Conservation (phyloP, 1,140 invertebrate genomes). For the Hetaerina americana region DNA sequence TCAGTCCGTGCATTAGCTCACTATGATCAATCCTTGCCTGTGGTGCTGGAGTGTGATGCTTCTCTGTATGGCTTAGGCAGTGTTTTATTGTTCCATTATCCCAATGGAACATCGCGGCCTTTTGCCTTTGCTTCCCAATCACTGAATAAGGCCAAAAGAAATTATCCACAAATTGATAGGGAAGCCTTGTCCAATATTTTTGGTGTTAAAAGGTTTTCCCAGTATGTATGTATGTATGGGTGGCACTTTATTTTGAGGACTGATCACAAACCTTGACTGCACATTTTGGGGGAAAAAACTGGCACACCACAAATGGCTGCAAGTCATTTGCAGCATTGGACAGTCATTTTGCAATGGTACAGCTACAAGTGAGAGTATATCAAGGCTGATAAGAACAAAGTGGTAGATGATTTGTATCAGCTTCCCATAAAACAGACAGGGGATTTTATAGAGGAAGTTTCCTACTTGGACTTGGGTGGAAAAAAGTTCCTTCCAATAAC, state of each 20-base stretch:
- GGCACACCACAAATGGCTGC: background rate
- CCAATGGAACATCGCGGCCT: slow-evolving; percentile 21
- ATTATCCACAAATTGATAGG: slow-evolving; percentile 36
- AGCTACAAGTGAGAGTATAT: background rate
- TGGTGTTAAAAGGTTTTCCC: slow-evolving; percentile 36
- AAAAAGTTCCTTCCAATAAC: background rate
- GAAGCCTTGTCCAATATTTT: slow-evolving; percentile 38
- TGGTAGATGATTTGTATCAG: too few species aligned
- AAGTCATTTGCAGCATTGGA: background rate
- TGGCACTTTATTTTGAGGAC: slow-evolving; percentile 31
- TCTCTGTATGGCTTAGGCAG: background rate
- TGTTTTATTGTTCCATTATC: background rate
- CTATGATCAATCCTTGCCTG: background rate
- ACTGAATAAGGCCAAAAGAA: slow-evolving; percentile 29
- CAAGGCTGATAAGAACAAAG: background rate
- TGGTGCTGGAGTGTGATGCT: background rate
- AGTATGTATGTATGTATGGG: slow-evolving; percentile 36
- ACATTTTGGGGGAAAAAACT: slow-evolving; percentile 26
- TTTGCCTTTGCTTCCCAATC: slow-evolving; percentile 32
- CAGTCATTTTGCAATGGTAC: background rate
- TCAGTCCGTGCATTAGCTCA: too few species aligned
- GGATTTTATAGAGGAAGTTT: background rate
- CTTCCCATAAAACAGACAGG: too few species aligned
- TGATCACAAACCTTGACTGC: slow-evolving; percentile 34
- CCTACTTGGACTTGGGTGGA: background rate